These are phyloP conservation scores for Stratiolaelaps scimitus DNA, from an alignment of 1,140 invertebrate species.

Conservation along the genomic window DNA sequence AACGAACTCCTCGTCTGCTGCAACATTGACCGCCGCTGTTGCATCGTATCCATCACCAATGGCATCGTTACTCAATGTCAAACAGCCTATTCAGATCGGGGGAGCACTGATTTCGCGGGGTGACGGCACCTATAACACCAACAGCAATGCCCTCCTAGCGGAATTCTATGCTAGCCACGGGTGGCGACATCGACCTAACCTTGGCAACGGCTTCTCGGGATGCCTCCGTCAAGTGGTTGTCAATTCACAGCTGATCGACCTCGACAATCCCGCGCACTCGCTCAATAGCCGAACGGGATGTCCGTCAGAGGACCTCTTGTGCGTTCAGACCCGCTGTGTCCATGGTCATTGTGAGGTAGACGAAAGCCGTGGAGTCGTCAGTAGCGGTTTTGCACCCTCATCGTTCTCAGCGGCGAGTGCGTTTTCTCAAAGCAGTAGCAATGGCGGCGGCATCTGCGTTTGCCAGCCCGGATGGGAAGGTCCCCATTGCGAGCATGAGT, in stretches of 20 bases:
- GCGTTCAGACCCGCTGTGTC: slow-evolving; percentile 12
- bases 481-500: slow-evolving; percentile 27
- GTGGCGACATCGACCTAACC: slow-evolving; percentile 53
- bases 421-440: slow-evolving; percentile 20
- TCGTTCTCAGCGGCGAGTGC: neutral
- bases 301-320: slow-evolving; percentile 24
- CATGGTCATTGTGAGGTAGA: slow-evolving; percentile 22
- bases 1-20: neutral
- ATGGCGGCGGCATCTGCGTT: slow-evolving; percentile 4
- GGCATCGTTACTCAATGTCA: slow-evolving; percentile 69
- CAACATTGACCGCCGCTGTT: neutral
- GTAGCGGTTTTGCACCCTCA: neutral
- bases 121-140: neutral
- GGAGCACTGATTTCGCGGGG: slow-evolving; percentile 54
- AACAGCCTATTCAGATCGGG: slow-evolving; percentile 72
- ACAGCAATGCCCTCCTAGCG: slow-evolving; percentile 7
- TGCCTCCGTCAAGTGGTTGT: slow-evolving; percentile 51
- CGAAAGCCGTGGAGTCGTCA: neutral
- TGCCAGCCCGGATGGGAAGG: slow-evolving; percentile 30
- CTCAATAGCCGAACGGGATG: slow-evolving; percentile 23
- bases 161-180: slow-evolving; percentile 39
- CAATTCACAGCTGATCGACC: slow-evolving; percentile 26
- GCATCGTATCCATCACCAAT: slow-evolving; percentile 43
- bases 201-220: slow-evolving; percentile 56
- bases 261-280: slow-evolving; percentile 16